Conservation (phyloP, 2,797 vertebrate species). For the Trematomus bernacchii region DNA sequence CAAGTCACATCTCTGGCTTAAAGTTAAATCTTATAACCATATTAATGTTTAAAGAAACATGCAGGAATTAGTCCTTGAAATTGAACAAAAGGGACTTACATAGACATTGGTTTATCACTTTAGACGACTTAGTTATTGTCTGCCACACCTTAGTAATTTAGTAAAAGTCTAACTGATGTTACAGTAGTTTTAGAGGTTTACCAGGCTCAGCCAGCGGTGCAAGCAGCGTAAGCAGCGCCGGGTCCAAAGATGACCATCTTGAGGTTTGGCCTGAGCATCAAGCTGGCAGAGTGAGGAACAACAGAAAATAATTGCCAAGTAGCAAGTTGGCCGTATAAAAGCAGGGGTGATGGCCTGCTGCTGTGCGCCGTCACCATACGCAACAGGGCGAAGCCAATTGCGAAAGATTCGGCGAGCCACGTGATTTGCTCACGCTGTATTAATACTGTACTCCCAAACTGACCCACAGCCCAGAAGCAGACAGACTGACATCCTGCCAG, state of each 20-base stretch:
- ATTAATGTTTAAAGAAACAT: not conserved
- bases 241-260: conserved; percentile 81
- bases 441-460: conserved; percentile 80
- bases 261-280: conserved; percentile 74
- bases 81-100: conserved; percentile 13
- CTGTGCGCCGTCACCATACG: conserved; percentile 79
- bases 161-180: conserved; percentile 20
- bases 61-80: not conserved
- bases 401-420: conserved; percentile 75
- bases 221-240: conserved; percentile 77
- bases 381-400: conserved; percentile 83
- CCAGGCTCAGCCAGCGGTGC: conserved; percentile 81
- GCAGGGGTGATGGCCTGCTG: conserved; percentile 79
- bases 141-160: not conserved
- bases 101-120: not conserved
- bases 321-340: conserved; percentile 79
- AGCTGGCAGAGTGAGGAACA: conserved; percentile 65
- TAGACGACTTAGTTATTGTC: conserved; percentile 1
- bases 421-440: conserved; percentile 77
- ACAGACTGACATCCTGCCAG: conserved; percentile 70
- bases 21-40: not conserved
- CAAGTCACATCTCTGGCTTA: not conserved
- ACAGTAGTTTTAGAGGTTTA: conserved; percentile 70
- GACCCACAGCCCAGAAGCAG: conserved; percentile 71
- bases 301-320: conserved; percentile 71